Base-by-base conservation (phyloP, 2,888 invertebrate species). In the Hydriomena furcata region DNA sequence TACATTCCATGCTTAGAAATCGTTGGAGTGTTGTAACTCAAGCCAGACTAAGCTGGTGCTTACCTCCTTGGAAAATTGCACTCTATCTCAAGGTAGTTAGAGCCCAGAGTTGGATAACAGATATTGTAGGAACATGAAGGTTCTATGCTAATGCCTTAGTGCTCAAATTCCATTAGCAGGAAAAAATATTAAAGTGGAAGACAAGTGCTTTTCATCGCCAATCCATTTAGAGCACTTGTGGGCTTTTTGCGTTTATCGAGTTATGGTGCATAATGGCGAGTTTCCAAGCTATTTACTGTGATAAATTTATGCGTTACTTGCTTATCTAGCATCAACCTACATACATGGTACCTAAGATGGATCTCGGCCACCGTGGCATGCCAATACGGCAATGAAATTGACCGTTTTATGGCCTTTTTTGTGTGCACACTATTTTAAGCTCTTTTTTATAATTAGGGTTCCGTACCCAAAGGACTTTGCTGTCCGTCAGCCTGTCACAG, bases 191-290 rank as follows among this genome's bases (percentile, higher is more conserved):
- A 28, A 23, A 30, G 8, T 30, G 38, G 11, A 38, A 41, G 27
- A 35, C 35, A 37, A 52, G 37, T 43, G 43, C 13, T 17, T 42
- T 42, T 46, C 38, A 52, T 13, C 17, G 42, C 1, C 43, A 48
- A 52, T 52, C 52, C 52, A 35, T 43, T 52, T 52, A 52, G 8
- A 40, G 52, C 52, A 52, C 47, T 43, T 52, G 52, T 35, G 25
- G 43, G 52, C 11, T 47, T 45, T 43, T 49, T 38, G 21, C 24
- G 34, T 30, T 43, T 38, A 48, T 52, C 25, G 38, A 52, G 52
- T 52, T 52, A 52, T 11, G 13, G 52, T 24, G 11, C 24, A 12
- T 38, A 24, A 24, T 30, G 28, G 17, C 10, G 7, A 44, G 8
- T 23, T 21, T 11, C 24, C 6, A 25, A 17, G 24, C 25, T 46